Conservation (phyloP, 2,888 invertebrate species). For the Lochmaea capreae region DNA sequence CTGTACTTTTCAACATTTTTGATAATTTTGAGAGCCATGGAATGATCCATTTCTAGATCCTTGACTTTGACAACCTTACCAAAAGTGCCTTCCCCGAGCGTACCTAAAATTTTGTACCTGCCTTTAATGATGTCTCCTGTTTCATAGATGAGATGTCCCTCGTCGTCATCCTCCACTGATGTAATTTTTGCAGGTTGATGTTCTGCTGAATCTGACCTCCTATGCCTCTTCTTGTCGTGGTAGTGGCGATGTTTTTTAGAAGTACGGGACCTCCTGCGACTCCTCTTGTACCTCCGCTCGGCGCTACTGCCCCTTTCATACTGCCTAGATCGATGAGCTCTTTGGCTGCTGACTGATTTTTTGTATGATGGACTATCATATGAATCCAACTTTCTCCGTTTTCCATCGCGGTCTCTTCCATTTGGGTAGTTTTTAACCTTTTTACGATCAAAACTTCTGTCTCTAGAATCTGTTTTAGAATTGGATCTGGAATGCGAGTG, state of each 20-base stretch:
- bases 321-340: conserved; percentile 71
- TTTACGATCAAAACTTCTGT: conserved; percentile 73
- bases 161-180: conserved; percentile 98
- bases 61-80: conserved; percentile 99
- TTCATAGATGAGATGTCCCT: conserved; percentile 99
- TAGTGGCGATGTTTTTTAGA: conserved; percentile 75
- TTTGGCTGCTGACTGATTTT: conserved; percentile 71
- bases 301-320: conserved; percentile 82
- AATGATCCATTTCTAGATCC: conserved; percentile 94
- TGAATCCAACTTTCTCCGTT: conserved; percentile 77
- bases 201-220: conserved; percentile 67
- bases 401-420: conserved; percentile 78
- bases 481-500: conserved; percentile 77
- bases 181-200: conserved; percentile 87
- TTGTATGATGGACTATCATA: conserved; percentile 70
- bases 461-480: conserved; percentile 68
- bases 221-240: conserved; percentile 55
- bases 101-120: conserved; percentile 99
- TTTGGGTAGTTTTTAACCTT: conserved; percentile 73
- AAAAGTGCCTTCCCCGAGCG: conserved; percentile 99
- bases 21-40: conserved; percentile 98
- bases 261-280: conserved; percentile 85
- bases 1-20: conserved; percentile 99
- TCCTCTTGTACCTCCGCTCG: conserved; percentile 87
- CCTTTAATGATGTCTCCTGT: conserved; percentile 98